Evolutionary conservation across 2,797 vertebrate species (phyloP), one percentile per base, ranked within the genome.

Genomic region (Tragelaphus oryx): DNA sequence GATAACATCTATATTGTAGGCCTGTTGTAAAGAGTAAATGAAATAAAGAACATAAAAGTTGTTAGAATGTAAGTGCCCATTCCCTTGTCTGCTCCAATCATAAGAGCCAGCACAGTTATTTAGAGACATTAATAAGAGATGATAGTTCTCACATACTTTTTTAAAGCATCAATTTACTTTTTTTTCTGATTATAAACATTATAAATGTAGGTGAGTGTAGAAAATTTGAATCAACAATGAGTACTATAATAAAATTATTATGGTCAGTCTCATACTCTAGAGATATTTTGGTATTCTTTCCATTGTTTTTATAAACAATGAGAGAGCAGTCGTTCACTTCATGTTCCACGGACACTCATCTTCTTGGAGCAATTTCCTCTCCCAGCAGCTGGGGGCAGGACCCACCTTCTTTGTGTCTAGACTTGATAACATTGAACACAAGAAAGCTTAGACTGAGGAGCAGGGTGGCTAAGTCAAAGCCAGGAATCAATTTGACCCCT

Each of bases 261-360:
- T 26, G 30, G 46, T 94, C 28, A 85, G 17, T 81, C 48, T 95
- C 16, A 78, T 2, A 3, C 9, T 87, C 6, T 87, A 48, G 55
- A 28, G 18, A 68, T 88, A 60, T 78, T 91, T 87, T 94, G 28
- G 10, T 68, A 60, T 76, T 87, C 88, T 85, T 86, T n/a, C 11
- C 10, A 28, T 54, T 94, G 44, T 82, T 96, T 92, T 92, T n/a
- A 86, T 71, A 84, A 59, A 62, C 44, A 91, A 20, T 71, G 46
- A 75, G 41, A 33, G 46, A 37, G 20, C 2, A 16, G 14, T 33
- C 37, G 5, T 74, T 95, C 28, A 13, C 17, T 68, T 84, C 37
- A 62, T 41, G 18, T 44, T 78, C n/a, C 4, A 62, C 1, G 9
- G 59, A 62, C 6, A 26, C 62, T n/a, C 41, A 55, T 83, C 62